phyloP scores from a whole-genome alignment of 1,140 invertebrate genomes.

The Drosophila punjabiensis region DNA sequence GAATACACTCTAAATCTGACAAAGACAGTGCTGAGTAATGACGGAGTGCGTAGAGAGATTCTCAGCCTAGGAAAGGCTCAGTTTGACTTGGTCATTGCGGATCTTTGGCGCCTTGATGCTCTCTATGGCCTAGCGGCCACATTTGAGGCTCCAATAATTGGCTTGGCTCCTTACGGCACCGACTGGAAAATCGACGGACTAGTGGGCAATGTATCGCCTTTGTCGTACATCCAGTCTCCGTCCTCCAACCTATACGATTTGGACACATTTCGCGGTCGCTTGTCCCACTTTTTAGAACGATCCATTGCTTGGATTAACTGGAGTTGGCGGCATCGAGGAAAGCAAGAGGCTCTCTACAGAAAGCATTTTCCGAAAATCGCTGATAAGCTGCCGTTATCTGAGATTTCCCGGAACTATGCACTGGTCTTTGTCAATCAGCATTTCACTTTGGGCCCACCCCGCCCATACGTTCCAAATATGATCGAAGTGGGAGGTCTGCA shows the following conservation, averaged over 20 bases:
- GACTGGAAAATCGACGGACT: slow-evolving; percentile 44
- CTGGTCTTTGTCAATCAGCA: slow-evolving; percentile 76
- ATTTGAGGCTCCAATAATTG: slow-evolving; percentile 29
- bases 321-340: slow-evolving; percentile 48
- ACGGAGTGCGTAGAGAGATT: slow-evolving; percentile 17
- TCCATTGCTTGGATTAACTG: slow-evolving; percentile 66
- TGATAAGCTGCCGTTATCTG: slow-evolving; percentile 29
- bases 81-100: slow-evolving; percentile 28
- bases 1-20: slow-evolving; percentile 20
- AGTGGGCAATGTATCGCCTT: slow-evolving; percentile 27
- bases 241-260: slow-evolving; percentile 6
- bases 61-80: slow-evolving; percentile 4
- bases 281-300: slow-evolving; percentile 8
- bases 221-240: slow-evolving; percentile 26
- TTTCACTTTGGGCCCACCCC: slow-evolving; percentile 59
- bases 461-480: slow-evolving; percentile 73
- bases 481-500: slow-evolving; percentile 87
- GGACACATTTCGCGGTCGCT: slow-evolving; percentile 1
- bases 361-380: slow-evolving; percentile 60
- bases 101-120: slow-evolving; percentile 20
- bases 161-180: slow-evolving; percentile 27
- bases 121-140: slow-evolving; percentile 19
- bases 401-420: slow-evolving; percentile 52
- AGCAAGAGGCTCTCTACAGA: slow-evolving; percentile 70
- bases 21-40: slow-evolving; percentile 16